Evolutionary conservation across 2,888 invertebrate species (phyloP).

Genomic region (Lasioglossum lativentre): DNA sequence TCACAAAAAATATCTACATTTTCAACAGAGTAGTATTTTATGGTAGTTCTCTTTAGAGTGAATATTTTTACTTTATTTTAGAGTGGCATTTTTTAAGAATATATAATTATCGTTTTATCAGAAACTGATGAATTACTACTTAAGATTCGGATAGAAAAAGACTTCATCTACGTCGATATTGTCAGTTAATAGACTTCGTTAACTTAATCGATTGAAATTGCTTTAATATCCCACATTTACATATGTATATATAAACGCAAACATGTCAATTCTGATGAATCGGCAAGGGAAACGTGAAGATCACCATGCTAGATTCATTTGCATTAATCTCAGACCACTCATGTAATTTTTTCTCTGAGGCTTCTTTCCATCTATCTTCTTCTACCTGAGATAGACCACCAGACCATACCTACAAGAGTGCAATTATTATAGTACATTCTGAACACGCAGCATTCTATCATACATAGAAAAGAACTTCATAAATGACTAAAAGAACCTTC

Average conservation of each 20-base stretch:
- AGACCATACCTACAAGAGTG: slow-evolving; percentile 85
- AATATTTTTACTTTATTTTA: neutral
- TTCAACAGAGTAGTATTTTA: too few relatives aligned
- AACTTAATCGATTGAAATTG: neutral
- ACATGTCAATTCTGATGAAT: slow-evolving; percentile 42
- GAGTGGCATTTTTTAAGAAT: neutral
- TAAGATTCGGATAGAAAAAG: neutral
- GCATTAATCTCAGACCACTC: slow-evolving; percentile 85
- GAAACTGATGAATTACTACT: neutral
- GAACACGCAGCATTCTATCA: neutral
- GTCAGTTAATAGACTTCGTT: neutral
- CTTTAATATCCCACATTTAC: neutral
- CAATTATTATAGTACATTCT: neutral
- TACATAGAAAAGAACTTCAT: neutral
- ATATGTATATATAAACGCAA: neutral
- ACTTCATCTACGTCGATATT: too few relatives aligned
- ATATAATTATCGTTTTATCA: neutral
- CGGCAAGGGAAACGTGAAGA: slow-evolving; percentile 85
- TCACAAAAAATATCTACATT: neutral
- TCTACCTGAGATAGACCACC: slow-evolving; percentile 84
- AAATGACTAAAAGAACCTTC: slow-evolving; percentile 81
- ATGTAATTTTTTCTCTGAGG: slow-evolving; percentile 82
- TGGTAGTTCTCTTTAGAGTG: too few relatives aligned
- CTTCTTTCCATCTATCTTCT: slow-evolving; percentile 85
- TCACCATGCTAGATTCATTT: slow-evolving; percentile 82